These are phyloP conservation scores for Lochmaea crataegi DNA, from an alignment of 2,888 invertebrate genomes.

Conservation along the genomic window DNA sequence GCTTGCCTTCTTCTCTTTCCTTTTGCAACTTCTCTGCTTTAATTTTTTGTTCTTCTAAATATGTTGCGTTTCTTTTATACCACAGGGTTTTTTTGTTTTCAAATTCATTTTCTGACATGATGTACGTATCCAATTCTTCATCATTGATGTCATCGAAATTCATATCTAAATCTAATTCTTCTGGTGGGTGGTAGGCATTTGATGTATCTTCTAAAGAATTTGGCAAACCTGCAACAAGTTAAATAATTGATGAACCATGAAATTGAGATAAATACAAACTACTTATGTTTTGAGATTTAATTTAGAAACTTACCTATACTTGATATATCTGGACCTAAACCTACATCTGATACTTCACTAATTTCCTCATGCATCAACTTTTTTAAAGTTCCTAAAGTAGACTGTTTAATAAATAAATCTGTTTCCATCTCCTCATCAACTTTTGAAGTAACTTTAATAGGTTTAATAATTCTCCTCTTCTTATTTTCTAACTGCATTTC, in stretches of 20 bases:
- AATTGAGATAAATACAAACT: too few species aligned
- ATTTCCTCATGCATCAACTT: conserved; percentile 62
- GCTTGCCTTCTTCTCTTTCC: conserved; percentile 89
- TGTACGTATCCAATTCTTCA: conserved; percentile 88
- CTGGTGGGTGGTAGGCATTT: conserved; percentile 52
- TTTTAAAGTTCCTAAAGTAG: conserved; percentile 64
- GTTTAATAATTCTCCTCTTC: conserved; percentile 10
- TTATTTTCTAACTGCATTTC: conserved; percentile 80
- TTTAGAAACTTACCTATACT: conserved; percentile 70
- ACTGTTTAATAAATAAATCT: conserved; percentile 65
- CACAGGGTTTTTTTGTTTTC: conserved; percentile 85
- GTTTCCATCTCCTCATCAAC: conserved; percentile 59
- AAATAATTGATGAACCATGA: not conserved
- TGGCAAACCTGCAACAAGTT: conserved; percentile 66
- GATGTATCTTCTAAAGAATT: conserved; percentile 67
- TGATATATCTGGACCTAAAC: conserved; percentile 75
- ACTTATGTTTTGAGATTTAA: not conserved
- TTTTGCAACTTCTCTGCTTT: conserved; percentile 84
- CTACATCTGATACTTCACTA: conserved; percentile 55
- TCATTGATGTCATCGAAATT: conserved; percentile 86
- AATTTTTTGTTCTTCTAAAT: conserved; percentile 85
- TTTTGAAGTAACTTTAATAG: not conserved
- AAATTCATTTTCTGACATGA: conserved; percentile 85
- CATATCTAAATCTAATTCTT: conserved; percentile 51
- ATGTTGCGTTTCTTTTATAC: conserved; percentile 89